Evolutionary conservation across 2,113 vertebrate species (phyloP).

Genomic region (Callorhinus ursinus): DNA sequence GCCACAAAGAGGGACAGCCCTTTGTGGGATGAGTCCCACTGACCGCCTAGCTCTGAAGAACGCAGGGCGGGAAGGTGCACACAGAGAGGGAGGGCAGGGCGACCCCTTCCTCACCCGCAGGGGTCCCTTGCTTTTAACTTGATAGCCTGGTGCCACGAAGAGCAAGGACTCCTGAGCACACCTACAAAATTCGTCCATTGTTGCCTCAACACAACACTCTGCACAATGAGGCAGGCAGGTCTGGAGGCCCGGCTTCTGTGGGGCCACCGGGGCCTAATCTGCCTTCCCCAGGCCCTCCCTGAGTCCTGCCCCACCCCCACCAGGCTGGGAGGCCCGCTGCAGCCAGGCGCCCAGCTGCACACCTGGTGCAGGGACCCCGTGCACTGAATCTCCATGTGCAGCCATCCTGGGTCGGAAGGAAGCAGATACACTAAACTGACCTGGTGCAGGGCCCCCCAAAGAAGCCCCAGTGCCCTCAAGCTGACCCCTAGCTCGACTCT

Average conservation of each 20-base stretch:
- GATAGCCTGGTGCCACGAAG: slow-evolving; percentile 68
- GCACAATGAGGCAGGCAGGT: slow-evolving; percentile 72
- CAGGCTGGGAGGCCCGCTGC: slow-evolving; percentile 40
- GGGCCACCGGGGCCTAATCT: slow-evolving; percentile 68
- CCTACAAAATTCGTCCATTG: slow-evolving; percentile 79
- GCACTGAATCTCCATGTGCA: background rate
- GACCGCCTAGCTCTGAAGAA: slow-evolving; percentile 76
- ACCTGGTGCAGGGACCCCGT: rapidly evolving
- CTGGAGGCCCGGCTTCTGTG: slow-evolving; percentile 67
- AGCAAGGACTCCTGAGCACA: slow-evolving; percentile 78
- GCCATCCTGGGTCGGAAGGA: background rate
- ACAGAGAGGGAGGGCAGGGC: background rate
- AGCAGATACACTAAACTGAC: background rate
- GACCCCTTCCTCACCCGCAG: slow-evolving; percentile 44
- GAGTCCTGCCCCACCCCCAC: background rate
- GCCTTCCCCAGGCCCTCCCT: slow-evolving; percentile 37
- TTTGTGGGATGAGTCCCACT: slow-evolving; percentile 84
- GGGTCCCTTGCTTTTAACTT: slow-evolving; percentile 76
- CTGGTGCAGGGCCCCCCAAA: background rate
- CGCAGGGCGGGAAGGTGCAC: slow-evolving; percentile 77
- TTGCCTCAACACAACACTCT: slow-evolving; percentile 71
- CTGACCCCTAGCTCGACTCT: background rate
- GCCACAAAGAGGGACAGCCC: slow-evolving; percentile 81
- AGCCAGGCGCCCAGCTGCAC: background rate
- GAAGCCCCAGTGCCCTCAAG: background rate